These are phyloP conservation scores for Hypercompe scribonia DNA, from an alignment of 2,888 invertebrate genomes.

Conservation along the genomic window DNA sequence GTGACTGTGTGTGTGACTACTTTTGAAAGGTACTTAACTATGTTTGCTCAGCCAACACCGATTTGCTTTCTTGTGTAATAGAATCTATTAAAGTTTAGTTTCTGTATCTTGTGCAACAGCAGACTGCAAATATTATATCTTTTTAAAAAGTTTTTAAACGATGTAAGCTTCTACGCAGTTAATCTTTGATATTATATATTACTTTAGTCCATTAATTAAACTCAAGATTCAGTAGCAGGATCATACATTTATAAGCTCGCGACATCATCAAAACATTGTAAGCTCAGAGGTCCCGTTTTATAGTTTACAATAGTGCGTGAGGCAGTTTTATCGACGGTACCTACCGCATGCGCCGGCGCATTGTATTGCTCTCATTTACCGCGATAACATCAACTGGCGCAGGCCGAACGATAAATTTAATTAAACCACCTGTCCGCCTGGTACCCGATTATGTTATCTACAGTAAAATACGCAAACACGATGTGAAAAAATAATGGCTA, in stretches of 20 bases:
- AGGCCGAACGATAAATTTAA: slow-evolving; percentile 72
- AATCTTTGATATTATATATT: background rate
- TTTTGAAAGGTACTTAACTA: too few species aligned
- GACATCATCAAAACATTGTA: slow-evolving; percentile 1
- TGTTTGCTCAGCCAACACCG: too few species aligned
- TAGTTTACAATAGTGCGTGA: slow-evolving; percentile 53
- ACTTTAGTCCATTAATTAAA: background rate
- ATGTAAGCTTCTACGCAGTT: background rate
- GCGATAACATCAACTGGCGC: slow-evolving; percentile 58
- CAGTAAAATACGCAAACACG: slow-evolving; percentile 59
- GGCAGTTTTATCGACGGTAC: slow-evolving; percentile 46
- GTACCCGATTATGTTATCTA: slow-evolving; percentile 69
- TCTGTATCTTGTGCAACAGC: too few species aligned
- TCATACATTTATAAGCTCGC: background rate
- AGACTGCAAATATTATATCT: too few species aligned
- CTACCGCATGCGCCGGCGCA: slow-evolving; percentile 60
- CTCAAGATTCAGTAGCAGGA: slow-evolving; percentile 1
- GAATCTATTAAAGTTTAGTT: too few species aligned
- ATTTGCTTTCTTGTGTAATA: too few species aligned
- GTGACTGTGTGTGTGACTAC: too few species aligned
- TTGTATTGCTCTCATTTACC: slow-evolving; percentile 60
- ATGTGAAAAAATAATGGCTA: slow-evolving; percentile 50
- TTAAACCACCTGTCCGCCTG: slow-evolving; percentile 69
- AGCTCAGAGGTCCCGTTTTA: slow-evolving; percentile 40
- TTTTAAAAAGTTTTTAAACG: background rate